Base-by-base conservation (phyloP, 2,888 invertebrate species). In the Pemphredon lugubris region DNA sequence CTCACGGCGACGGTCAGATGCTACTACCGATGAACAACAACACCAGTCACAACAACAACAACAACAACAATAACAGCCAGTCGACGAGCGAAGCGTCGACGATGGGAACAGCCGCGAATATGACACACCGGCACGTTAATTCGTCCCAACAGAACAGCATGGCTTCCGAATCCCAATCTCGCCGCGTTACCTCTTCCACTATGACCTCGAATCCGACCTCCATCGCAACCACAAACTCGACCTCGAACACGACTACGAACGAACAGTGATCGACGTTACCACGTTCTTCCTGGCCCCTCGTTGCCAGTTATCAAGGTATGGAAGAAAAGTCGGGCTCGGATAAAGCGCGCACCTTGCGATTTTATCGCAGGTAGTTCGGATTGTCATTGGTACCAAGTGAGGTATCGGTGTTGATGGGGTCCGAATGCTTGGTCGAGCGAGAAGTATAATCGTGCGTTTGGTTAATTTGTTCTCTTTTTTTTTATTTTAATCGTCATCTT, bases 1-100 rank as follows among this genome's bases (percentile, higher is more conserved):
- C 85, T 53, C 86, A 88, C 59, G 88, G 88, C 60, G 88, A 88
- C 75, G 86, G 88, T 40, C 88, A 88, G 83, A 88, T 88, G 77
- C 85, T 88, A 70, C 84, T 88, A 77, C 87, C 88, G 73, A 68
- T 84, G 66, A 86, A 82, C 81, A 87, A 79, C 81, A 83, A 76
- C 70, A 79, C 44, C 51, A 69, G 42, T 48, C 76, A 73, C 53
- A 83, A 77, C 77, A 85, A 83, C 78, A 79, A 69, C 68, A 77
- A 67, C n/a, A n/a, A n/a, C n/a, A n/a, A n/a, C n/a, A n/a, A n/a
- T n/a, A n/a, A n/a, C n/a, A n/a, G n/a, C 68, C 74, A 71, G 14
- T 39, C 60, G 9, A 21, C 42, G 39, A 45, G 21, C 34, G 59
- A 57, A n/a, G 21, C 37, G 34, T 58, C 74, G 48, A 57, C 58